Percentiles rank a stretch among this genome's conserved stretches.
These are phyloP conservation scores for Thereuonema tuberculata DNA, from an alignment of 1,140 invertebrate species.

Conservation along the genomic window DNA sequence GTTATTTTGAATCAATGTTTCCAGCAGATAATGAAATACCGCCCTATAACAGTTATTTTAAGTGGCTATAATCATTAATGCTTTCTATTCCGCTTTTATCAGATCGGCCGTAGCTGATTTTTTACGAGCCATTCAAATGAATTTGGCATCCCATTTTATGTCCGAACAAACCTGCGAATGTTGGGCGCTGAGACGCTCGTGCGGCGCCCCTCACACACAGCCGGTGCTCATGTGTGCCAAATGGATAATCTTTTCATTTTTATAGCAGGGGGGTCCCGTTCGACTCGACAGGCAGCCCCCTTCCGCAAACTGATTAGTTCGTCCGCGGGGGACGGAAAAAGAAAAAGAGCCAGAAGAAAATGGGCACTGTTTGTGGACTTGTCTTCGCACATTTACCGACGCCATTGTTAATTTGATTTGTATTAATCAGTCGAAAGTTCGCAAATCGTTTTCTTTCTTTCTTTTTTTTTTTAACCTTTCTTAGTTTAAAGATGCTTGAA, in stretches of 20 bases:
- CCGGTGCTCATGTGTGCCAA: background rate
- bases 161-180: background rate
- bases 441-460: too few species aligned
- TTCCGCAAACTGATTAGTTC: too few species aligned
- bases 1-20: constrained; percentile 1
- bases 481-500: too few species aligned
- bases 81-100: background rate
- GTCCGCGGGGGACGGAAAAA: too few species aligned
- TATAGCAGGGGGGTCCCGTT: background rate
- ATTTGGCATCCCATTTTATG: constrained; percentile 3
- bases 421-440: too few species aligned
- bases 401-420: too few species aligned
- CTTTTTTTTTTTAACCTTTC: too few species aligned
- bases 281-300: background rate
- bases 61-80: background rate
- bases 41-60: background rate
- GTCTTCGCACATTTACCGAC: too few species aligned
- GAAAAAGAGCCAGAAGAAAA: too few species aligned
- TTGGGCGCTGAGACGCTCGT: too few species aligned
- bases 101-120: background rate
- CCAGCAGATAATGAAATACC: background rate
- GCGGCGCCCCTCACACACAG: too few species aligned
- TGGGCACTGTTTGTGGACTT: too few species aligned
- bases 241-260: background rate
- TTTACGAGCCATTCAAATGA: constrained; percentile 4